Conservation (phyloP, 2,113 vertebrate species). For the Anhinga anhinga region DNA sequence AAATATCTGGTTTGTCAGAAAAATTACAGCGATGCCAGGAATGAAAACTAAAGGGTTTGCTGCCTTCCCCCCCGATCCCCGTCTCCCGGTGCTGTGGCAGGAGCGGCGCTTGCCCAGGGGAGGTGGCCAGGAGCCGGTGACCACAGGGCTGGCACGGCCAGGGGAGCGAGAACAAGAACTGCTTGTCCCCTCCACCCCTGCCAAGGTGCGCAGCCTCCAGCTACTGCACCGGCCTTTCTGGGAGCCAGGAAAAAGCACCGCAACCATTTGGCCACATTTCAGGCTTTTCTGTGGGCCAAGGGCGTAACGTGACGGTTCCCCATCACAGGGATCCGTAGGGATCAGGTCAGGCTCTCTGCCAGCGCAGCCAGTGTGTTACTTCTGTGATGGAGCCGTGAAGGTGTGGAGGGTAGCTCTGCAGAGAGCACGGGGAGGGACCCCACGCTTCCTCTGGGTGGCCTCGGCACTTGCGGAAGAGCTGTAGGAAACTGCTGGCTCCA, state of each 20-base stretch:
- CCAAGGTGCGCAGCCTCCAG: not conserved
- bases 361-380: rapidly evolving
- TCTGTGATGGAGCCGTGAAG: rapidly evolving
- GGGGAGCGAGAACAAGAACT: not conserved
- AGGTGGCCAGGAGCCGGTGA: not conserved
- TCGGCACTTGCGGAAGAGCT: not conserved
- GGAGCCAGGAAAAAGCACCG: not conserved
- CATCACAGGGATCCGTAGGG: rapidly evolving
- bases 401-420: not conserved
- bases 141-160: not conserved
- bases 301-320: not conserved
- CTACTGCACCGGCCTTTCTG: not conserved
- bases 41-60: not conserved
- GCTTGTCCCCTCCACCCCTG: not conserved
- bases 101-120: not conserved
- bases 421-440: not conserved
- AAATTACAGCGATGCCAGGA: not conserved
- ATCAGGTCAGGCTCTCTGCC: not conserved
- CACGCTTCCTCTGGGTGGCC: too few relatives aligned
- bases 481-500: rapidly evolving
- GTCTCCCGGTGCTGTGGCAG: rapidly evolving
- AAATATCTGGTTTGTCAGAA: not conserved
- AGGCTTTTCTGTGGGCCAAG: not conserved
- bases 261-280: rapidly evolving
- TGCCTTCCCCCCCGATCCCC: not conserved